Base-by-base conservation (phyloP, 30 jellyfish, hydroid and myxozoan species). In the Mastigias papua region DNA sequence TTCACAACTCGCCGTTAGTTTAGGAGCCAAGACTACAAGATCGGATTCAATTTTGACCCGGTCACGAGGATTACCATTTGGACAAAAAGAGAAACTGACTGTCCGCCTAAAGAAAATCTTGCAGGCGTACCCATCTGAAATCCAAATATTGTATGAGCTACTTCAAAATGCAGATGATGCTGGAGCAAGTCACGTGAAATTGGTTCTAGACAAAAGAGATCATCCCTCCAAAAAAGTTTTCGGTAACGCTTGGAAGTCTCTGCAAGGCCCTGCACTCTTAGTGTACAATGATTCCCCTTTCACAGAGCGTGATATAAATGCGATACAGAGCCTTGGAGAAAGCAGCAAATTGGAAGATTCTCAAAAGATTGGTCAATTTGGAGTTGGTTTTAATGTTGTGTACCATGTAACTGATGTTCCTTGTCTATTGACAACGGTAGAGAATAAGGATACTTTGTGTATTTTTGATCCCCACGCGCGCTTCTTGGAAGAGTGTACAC, bases 131-230 rank as follows among this genome's bases (percentile, higher is more conserved):
- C 80, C 92, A 57, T 50, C 85, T 35, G 74, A 73, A 8, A 29
- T 78, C 29, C 90, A 86, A 22, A 84, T 92, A 33, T 66, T 91
- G 0, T 49, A 92, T 21, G 98, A 92, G 67, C 34, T 92, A 17
- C 69, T 92, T 76, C 98, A 92, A 65, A 92, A 92, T 92, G 98
- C 98, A 0, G 98, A 92, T 50, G 98, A 92, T 69, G 96, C 98
- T 1, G 94, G 93, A 13, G 98, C 98, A 29, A 92, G 90, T 15
- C 73, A 78, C 61, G 94, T 92, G 21, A 64, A 71, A 31, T 33
- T 92, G 57, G 63, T 86, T 22, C 64, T 86, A 11, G 98, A 92
- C 63, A 68, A 76, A 11, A 78, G 98, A 60, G 4, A 22, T 33
- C 96, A 86, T 50, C 54, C 76, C 15, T 50, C 7, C 10, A 86